Evolutionary conservation across 2,797 vertebrate genomes (phyloP), one percentile per base, ranked within the genome.

Genomic region (Rhinella marina): DNA sequence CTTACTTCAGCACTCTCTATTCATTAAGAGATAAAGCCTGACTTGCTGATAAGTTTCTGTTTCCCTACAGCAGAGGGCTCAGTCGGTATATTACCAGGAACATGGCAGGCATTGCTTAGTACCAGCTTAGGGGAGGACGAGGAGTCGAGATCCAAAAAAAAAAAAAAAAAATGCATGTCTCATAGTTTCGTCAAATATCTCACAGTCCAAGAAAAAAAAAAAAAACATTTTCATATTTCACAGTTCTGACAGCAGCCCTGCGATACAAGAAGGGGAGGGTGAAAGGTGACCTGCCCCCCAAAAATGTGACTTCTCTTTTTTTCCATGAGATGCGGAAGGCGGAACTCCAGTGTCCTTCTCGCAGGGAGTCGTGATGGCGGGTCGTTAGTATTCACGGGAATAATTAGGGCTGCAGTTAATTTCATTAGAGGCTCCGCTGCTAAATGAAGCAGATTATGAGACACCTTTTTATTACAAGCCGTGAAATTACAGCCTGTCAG

Each of bases 381-480:
- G 95, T 98, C 97, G 97, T 98, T 98, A 98, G 98, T 97, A 98
- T 98, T 97, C 97, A 97, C 96, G 95, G 96, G 97, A 97, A 96
- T 98, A 99, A 99, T 99, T 99, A 99, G 97, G 95, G 95, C 96
- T 93, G 97, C 97, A 96, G 96, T 98, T 99, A 98, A 99, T 99
- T 99, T 98, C 98, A 99, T 99, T 98, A 99, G 98, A 98, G 97
- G 97, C 98, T 96, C 96, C 96, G 96, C 97, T 98, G 97, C 97
- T 99, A 98, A 99, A 99, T 98, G 97, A 98, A 98, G 97, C 98
- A 97, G 97, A 98, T 98, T 99, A 99, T 97, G 97, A 98, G 98
- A 98, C 97, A 98, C 98, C 97, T 99, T 99, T 89, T 99, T 99
- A 99, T 96, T 98, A 97, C 97, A 93, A 95, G 97, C 97, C 97